Base-by-base conservation (phyloP, 2,113 vertebrate genomes). In the Syngnathus typhle region DNA sequence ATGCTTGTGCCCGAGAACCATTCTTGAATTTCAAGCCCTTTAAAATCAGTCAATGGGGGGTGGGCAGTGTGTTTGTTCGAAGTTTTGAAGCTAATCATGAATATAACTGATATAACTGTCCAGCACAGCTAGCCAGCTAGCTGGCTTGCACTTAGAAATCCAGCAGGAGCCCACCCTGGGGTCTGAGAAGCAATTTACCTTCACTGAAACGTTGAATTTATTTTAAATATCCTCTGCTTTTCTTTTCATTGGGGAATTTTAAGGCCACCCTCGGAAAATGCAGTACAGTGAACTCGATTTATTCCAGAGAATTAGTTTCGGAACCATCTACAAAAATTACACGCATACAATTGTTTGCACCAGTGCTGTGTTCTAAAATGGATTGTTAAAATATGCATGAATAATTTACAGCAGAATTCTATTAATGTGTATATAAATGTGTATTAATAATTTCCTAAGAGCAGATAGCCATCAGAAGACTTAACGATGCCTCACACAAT, bases 181-280 rank as follows among this genome's bases (percentile, higher is more conserved):
- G 65, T 41, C 68, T 70, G 60, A 37, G 67, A 71, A 62, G 52
- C 71, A 69, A 77, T 75, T 41, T 61, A 47, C 60, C 39, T 65
- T 39, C 6, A 54, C 65, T 54, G 27, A 77, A 79, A 76, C 72
- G 76, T 65, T 71, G 62, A 73, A 64, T 76, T 73, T 56, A 69
- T n/a, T 32, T 58, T 66, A 58, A 67, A 65, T 75, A 61, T 56
- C 60, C 52, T 37, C 68, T 70, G 63, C 61, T 74, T 37, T 52
- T 64, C 23, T 44, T 37, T 36, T 64, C 60, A 64, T 64, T 61
- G 12, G 39, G 38, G 60, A 44, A 62, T 27, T 43, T 36, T 27
- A 44, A 44, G 38, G 11, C n/a, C 39, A 62, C 41, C 23, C 39
- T 23, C 6, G 12, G 16, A 44, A 18, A 62, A 62, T 27, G 6